Evolutionary conservation across 2,888 invertebrate genomes (phyloP).

Genomic region (Ochropleura leucogaster): DNA sequence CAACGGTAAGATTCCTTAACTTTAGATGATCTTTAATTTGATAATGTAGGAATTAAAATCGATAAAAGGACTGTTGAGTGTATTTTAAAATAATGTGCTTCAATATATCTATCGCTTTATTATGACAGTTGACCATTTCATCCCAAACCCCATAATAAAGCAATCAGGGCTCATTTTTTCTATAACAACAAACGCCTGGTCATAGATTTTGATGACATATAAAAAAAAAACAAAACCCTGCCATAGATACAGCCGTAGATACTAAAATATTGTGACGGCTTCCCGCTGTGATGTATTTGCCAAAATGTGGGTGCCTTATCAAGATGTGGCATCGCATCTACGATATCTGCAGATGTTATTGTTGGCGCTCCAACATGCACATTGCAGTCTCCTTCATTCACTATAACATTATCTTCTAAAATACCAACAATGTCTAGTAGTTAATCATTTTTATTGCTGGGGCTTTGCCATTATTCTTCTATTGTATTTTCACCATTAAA

Average conservation of each 20-base stretch:
- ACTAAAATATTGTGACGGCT: constrained; percentile 90
- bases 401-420: constrained; percentile 61
- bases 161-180: constrained; percentile 56
- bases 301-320: constrained; percentile 89
- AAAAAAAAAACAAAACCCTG: constrained; percentile 74
- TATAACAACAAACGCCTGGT: constrained; percentile 38
- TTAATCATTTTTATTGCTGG: constrained; percentile 76
- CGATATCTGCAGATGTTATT: constrained; percentile 82
- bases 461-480: constrained; percentile 68
- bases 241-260: constrained; percentile 83
- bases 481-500: constrained; percentile 65
- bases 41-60: neutral
- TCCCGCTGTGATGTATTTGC: constrained; percentile 88
- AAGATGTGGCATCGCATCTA: constrained; percentile 80
- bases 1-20: neutral
- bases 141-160: constrained; percentile 48
- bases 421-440: constrained; percentile 68
- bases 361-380: constrained; percentile 78
- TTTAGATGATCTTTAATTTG: neutral
- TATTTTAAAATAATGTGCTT: neutral
- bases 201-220: constrained; percentile 64
- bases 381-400: constrained; percentile 73
- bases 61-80: neutral
- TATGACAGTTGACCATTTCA: constrained; percentile 39
- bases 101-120: constrained; percentile 26